A percentile compares a stretch with the other conserved stretches of the same genome.
phyloP scores from a whole-genome alignment of 2,797 vertebrate genomes.

The Cryptoblepharus egeriae region DNA sequence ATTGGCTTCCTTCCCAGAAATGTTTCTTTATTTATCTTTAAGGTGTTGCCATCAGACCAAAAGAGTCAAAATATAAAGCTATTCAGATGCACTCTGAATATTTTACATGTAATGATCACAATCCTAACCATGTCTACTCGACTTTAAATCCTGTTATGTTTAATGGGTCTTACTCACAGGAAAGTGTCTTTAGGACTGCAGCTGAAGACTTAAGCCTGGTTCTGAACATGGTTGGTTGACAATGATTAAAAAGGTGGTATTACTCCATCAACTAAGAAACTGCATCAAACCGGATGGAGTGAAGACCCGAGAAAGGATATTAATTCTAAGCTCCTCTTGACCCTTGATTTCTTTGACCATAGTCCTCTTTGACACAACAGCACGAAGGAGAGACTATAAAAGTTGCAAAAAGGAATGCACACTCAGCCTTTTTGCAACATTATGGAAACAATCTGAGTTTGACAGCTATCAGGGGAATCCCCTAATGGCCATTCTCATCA shows the following conservation, averaged over 20 bases:
- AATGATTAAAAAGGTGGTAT: not conserved
- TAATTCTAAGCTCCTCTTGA: constrained; percentile 21
- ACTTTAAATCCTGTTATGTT: too few species aligned
- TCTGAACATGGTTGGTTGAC: constrained; percentile 15
- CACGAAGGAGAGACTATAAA: constrained; percentile 20
- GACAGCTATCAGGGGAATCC: constrained; percentile 8
- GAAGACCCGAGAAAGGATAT: not conserved
- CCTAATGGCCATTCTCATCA: not conserved
- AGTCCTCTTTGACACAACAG: constrained; percentile 28
- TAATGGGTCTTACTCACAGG: too few species aligned
- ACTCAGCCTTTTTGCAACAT: constrained; percentile 15
- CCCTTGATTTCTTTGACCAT: constrained; percentile 20
- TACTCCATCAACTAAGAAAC: not conserved
- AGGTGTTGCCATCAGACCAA: constrained; percentile 36
- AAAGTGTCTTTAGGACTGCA: too few species aligned
- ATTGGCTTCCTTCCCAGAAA: constrained; percentile 67
- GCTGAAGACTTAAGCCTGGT: too few species aligned
- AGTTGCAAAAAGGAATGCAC: constrained; percentile 18
- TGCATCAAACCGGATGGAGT: not conserved
- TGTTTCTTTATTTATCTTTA: constrained; percentile 50
- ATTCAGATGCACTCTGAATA: constrained; percentile 1
- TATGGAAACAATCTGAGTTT: constrained; percentile 15
- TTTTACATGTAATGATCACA: constrained; percentile 39
- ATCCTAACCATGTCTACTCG: constrained; percentile 36
- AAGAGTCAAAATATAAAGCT: constrained; percentile 46